These are phyloP conservation scores for Drosophila sordidula DNA, from an alignment of 2,888 invertebrate genomes.

Conservation along the genomic window DNA sequence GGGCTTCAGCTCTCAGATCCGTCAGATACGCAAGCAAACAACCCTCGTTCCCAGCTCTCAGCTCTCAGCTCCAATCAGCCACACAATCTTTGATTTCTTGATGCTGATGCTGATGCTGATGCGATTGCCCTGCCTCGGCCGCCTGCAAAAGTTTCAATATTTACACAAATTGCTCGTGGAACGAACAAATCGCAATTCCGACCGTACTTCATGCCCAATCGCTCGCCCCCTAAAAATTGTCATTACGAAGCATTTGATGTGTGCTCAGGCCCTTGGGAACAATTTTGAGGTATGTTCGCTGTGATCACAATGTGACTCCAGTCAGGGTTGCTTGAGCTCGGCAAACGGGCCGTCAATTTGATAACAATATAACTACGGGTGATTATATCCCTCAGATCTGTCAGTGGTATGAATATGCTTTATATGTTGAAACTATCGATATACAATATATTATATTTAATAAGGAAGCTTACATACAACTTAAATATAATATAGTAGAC, in stretches of 20 bases:
- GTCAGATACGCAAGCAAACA: slow-evolving; percentile 47
- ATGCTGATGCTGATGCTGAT: slow-evolving; percentile 13
- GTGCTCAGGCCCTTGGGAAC: slow-evolving; percentile 58
- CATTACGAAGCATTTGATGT: slow-evolving; percentile 53
- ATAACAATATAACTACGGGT: slow-evolving; percentile 21
- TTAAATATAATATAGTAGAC: too few species aligned
- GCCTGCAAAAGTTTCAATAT: slow-evolving; percentile 72
- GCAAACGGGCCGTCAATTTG: slow-evolving; percentile 22
- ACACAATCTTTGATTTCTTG: slow-evolving; percentile 73
- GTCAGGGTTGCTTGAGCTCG: slow-evolving; percentile 20
- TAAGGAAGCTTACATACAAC: too few species aligned
- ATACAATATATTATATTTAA: too few species aligned
- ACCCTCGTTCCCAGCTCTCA: slow-evolving; percentile 33
- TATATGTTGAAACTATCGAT: too few species aligned
- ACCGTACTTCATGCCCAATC: slow-evolving; percentile 64
- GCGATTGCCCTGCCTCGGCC: neutral
- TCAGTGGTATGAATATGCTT: too few species aligned
- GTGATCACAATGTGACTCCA: slow-evolving; percentile 10
- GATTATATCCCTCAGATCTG: slow-evolving; percentile 3
- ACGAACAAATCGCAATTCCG: slow-evolving; percentile 62
- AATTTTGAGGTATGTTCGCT: slow-evolving; percentile 61
- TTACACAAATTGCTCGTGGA: slow-evolving; percentile 75
- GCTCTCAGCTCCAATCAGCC: slow-evolving; percentile 62
- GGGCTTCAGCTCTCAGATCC: slow-evolving; percentile 14
- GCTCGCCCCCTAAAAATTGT: slow-evolving; percentile 54